phyloP scores from a whole-genome alignment of 1,140 invertebrate species.

The Hormaphis cornu region DNA sequence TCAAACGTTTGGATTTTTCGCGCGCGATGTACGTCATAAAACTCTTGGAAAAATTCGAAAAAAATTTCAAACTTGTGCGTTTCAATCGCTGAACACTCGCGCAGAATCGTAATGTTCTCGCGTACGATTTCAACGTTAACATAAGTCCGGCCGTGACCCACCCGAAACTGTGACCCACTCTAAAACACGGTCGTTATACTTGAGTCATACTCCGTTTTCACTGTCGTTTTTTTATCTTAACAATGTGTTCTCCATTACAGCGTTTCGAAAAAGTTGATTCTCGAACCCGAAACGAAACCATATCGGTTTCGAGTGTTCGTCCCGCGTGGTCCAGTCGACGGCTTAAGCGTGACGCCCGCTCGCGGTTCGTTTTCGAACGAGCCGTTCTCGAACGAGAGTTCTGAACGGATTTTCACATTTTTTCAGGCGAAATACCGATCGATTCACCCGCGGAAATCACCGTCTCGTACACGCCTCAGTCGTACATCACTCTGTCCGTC shows the following conservation, averaged over 20 bases:
- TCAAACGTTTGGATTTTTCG: too few species aligned
- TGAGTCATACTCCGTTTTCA: too few species aligned
- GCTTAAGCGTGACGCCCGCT: neutral
- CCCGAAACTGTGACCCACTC: too few species aligned
- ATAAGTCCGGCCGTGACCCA: too few species aligned
- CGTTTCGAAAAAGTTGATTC: neutral
- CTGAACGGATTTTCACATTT: neutral
- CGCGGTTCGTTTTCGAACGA: neutral
- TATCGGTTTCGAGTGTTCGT: conserved; percentile 18
- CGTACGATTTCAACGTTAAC: too few species aligned
- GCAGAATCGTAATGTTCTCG: too few species aligned
- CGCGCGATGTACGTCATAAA: too few species aligned
- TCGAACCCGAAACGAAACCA: neutral
- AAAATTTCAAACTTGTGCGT: too few species aligned
- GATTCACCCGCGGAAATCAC: neutral
- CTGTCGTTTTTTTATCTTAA: too few species aligned
- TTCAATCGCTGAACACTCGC: too few species aligned
- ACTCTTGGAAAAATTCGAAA: too few species aligned
- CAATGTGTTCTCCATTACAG: neutral
- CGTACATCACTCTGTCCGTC: neutral
- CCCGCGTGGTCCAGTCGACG: neutral
- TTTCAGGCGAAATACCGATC: neutral
- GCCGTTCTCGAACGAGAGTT: neutral
- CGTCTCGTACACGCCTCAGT: neutral
- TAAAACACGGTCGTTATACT: too few species aligned